Evolutionary conservation across 2,113 vertebrate species (phyloP), one percentile per base, ranked within the genome.

Genomic region (Heptranchias perlo): DNA sequence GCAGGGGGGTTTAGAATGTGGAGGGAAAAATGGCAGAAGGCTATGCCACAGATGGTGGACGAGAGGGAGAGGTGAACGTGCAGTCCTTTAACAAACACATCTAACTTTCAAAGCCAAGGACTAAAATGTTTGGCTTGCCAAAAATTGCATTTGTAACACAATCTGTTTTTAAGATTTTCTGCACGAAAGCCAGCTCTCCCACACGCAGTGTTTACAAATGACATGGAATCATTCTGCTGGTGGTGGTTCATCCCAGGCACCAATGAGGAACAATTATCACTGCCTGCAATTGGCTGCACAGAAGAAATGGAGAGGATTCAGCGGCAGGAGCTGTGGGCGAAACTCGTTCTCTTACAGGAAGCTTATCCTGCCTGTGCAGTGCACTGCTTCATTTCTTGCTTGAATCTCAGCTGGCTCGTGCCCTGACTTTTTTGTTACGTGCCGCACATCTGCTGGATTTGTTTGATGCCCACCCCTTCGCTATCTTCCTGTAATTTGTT

Each of bases 151-250:
- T 94, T 65, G 92, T 64, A 94, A 94, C 92, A 65, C 39, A 47
- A 94, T 65, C 92, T 44, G 92, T 94, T 65, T 47, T 94, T 67
- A 25, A 94, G 61, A 65, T 67, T 47, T 94, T 28, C 92, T 94
- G 92, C 92, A 13, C 11, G 39, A 23, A 47, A 94, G 61, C 61
- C 39, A 91, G 7, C 39, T 94, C 92, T 64, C 92, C 91, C 62
- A 65, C 92, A 94, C n/a, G 13, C n/a, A 94, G 62, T 94, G 61
- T 94, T 94, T 65, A 65, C 62, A 94, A 49, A 65, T 4, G 18
- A 6, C n/a, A 47, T 58, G 87, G 87, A 58, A 58, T 35, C 28
- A 14, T 91, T 61, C 25, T 91, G 52, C 54, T 67, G 35, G 47
- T 2, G n/a, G n/a, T 2, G 25, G 62, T 94, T 67, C 11, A 44